These are phyloP conservation scores for Oreochromis niloticus DNA, from an alignment of 2,113 vertebrate species.

Conservation along the genomic window DNA sequence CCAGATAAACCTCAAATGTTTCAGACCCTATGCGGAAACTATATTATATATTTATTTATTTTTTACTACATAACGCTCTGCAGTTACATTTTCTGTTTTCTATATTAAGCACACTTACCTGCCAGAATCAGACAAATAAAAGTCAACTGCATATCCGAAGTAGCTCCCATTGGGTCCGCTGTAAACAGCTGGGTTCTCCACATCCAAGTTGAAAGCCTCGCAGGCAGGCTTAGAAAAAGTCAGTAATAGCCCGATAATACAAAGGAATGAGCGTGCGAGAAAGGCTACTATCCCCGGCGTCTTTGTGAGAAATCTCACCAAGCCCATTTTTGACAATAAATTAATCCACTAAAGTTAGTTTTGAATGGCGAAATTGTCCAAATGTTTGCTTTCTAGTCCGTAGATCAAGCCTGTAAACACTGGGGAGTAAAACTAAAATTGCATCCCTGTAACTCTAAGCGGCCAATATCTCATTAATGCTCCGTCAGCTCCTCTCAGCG, in stretches of 20 bases:
- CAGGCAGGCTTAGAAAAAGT: conserved; percentile 51
- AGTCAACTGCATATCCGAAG: conserved; percentile 89
- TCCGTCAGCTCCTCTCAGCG: conserved; percentile 44
- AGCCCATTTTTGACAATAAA: conserved; percentile 53
- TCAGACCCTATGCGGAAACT: not conserved
- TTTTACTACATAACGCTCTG: not conserved
- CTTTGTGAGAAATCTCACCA: conserved; percentile 36
- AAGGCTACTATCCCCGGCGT: conserved; percentile 19
- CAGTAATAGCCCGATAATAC: conserved; percentile 44
- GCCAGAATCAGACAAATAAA: conserved; percentile 78
- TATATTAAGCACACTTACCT: conserved; percentile 69
- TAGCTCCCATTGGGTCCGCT: conserved; percentile 79
- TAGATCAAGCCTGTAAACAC: not conserved
- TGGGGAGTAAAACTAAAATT: conserved; percentile 6
- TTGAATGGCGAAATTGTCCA: not conserved
- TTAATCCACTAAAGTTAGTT: conserved; percentile 17
- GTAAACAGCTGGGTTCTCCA: conserved; percentile 76
- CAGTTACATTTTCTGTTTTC: not conserved
- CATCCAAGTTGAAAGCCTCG: conserved; percentile 82
- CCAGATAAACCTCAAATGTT: not conserved
- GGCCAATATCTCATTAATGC: conserved; percentile 33
- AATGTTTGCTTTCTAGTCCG: not conserved
- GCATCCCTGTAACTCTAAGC: conserved; percentile 42
- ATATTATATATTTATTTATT: not conserved
- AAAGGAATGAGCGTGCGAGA: conserved; percentile 25